Evolutionary conservation across 2,888 invertebrate genomes (phyloP), one percentile per base, ranked within the genome.

Genomic region (Monopis laevigella): DNA sequence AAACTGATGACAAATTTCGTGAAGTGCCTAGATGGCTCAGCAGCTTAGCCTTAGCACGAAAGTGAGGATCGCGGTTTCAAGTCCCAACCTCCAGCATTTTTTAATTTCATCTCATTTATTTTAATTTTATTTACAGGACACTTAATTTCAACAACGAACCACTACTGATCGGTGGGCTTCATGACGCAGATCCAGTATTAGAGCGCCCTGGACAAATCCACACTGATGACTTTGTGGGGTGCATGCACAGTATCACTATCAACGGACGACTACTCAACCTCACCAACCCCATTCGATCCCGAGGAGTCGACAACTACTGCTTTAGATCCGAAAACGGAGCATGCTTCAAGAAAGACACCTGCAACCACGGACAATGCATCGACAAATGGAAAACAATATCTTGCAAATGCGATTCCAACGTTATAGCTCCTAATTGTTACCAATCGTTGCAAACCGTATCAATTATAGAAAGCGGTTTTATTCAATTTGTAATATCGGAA

Each of bases 201-300:
- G 93, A 95, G 62, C 85, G 95, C 32, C 93, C 93, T 0, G 94
- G 93, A 0, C 96, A 96, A 70, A 87, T 97, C 27, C 90, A 90
- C 55, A 89, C 95, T 0, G 96, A 96, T 59, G 96, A 97, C 62
- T 88, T 98, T 45, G 89, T 96, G 11, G 98, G 98, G 3, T 98
- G 98, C 59, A 87, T 97, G 50, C 94, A 96, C 58, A 93, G 93
- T 51, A 89, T 96, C 2, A 86, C 90, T 0, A 86, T 97, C 41
- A 96, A 97, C 57, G 96, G 95, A 2, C 85, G 93, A 14, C 78
- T 87, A 1, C 62, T 96, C 16, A 95, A 96, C 59, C 74, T 96
- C 40, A 91, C 91, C 44, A 88, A 84, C 50, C 93, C 95, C 0
- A 52, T 92, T 2, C 80, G 86, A 39, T 86, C 90, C 2, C 82